phyloP scores from a whole-genome alignment of 2,888 invertebrate species.

The Yponomeuta sedellus region DNA sequence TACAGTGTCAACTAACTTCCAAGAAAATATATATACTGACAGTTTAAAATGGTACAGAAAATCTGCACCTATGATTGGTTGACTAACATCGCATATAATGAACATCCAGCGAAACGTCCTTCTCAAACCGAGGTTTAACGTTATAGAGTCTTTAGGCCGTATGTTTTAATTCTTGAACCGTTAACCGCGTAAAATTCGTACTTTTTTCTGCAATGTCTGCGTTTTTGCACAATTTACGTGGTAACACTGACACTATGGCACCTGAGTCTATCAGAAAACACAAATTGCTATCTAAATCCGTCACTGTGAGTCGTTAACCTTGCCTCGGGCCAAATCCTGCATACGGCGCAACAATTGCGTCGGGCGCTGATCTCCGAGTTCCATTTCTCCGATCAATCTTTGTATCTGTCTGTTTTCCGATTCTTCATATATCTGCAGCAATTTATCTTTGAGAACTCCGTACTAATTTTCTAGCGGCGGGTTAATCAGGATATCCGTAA shows the following conservation, averaged over 20 bases:
- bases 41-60: slow-evolving; percentile 16
- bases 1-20: slow-evolving; percentile 12
- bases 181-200: slow-evolving; percentile 16
- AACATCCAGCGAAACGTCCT: slow-evolving; percentile 15
- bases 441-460: too few relatives aligned
- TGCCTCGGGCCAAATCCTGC: not conserved
- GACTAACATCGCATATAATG: slow-evolving; percentile 13
- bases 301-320: not conserved
- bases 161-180: slow-evolving; percentile 15
- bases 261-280: not conserved
- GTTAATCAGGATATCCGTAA: too few relatives aligned
- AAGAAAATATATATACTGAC: slow-evolving; percentile 15
- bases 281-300: too few relatives aligned
- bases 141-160: slow-evolving; percentile 15
- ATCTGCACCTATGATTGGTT: slow-evolving; percentile 18
- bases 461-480: too few relatives aligned
- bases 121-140: slow-evolving; percentile 13
- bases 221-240: not conserved
- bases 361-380: too few relatives aligned
- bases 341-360: not conserved
- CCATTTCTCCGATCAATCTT: too few relatives aligned
- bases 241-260: not conserved
- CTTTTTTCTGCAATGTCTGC: not conserved
- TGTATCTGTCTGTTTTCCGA: too few relatives aligned
- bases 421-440: too few relatives aligned